Conservation (phyloP, 2,113 vertebrate genomes). For the Tragelaphus imberbis region DNA sequence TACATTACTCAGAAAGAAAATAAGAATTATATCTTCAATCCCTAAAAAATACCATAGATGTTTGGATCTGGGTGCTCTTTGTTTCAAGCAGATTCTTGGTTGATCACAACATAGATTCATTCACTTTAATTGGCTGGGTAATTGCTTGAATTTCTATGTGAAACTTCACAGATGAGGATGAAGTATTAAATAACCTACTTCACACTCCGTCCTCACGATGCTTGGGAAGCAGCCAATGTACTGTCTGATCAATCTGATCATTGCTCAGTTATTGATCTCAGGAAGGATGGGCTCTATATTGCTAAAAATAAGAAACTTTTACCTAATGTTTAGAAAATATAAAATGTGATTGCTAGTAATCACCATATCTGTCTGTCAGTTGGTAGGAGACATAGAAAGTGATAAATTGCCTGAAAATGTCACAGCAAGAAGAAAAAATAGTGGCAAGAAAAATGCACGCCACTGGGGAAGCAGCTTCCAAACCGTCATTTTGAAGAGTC, state of each 20-base stretch:
- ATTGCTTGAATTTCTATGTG: background rate
- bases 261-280: background rate
- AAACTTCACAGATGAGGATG: background rate
- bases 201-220: background rate
- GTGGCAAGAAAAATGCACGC: background rate
- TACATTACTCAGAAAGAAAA: background rate
- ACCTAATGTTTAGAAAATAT: background rate
- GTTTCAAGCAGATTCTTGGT: background rate
- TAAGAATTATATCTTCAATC: background rate
- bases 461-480: background rate
- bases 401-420: background rate
- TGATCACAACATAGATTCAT: background rate
- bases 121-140: background rate
- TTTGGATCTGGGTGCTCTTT: background rate
- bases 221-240: background rate
- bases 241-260: background rate
- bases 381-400: background rate
- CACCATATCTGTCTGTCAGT: background rate
- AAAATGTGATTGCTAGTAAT: background rate
- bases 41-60: background rate
- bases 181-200: background rate
- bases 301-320: background rate
- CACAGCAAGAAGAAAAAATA: background rate
- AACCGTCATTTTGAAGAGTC: background rate
- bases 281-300: slow-evolving; percentile 9